Evolutionary conservation across 2,888 invertebrate genomes (phyloP), one percentile per base, ranked within the genome.

Genomic region (Calliphora vomitoria): DNA sequence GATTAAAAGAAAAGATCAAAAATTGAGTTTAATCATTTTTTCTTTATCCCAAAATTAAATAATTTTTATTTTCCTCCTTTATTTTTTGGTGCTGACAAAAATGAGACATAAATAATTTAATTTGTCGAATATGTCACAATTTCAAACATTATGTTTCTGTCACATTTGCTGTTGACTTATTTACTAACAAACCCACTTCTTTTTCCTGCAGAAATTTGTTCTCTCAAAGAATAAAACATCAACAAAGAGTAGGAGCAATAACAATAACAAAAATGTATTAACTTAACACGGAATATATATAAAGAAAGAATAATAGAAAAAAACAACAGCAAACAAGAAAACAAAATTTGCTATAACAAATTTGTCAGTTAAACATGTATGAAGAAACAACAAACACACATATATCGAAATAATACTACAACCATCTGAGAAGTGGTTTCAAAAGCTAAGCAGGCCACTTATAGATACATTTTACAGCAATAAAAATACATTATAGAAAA

Each of bases 71-170:
- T 50, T 50, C 10, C n/a, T 13, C 4, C 15, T 4, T 35, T 71
- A 0, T 41, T 60, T 35, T 53, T 35, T 15, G 13, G 4, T 25
- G 53, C 15, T 55, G 38, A 53, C 18, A 44, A 44, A 58, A 69
- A 47, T 20, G n/a, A 35, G 35, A 64, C 38, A 72, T 66, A 76
- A 82, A 86, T 86, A 86, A 86, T 86, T 82, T 74, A 86, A 82
- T 86, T 82, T 86, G 82, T 68, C 66, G 72, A 82, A 82, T 82
- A 60, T 86, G 78, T 82, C 66, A 78, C 4, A 71, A 47, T 60
- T 68, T 68, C 11, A 44, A 72, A 82, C 60, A 78, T 60, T 18
- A 72, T 78, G 60, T 62, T 35, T 86, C 60, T 82, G 76, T 78
- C 78, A 78, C 72, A 74, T 74, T 74, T 82, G 20, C 25, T 66